Conservation (phyloP, 2,113 vertebrate genomes). For the Microcebus griseorufus region DNA sequence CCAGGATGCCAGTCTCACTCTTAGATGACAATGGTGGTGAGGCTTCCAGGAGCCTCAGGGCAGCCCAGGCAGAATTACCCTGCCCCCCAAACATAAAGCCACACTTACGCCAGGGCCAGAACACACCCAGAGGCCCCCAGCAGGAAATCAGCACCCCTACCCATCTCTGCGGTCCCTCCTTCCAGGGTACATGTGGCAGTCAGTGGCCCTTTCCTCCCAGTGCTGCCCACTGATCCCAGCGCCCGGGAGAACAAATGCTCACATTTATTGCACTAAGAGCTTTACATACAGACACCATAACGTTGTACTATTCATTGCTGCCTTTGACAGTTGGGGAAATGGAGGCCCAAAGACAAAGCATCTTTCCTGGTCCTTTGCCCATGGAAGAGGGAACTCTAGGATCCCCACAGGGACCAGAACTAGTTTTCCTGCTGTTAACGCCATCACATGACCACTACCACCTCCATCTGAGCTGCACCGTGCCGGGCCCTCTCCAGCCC, state of each 20-base stretch:
- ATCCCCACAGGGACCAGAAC: not conserved
- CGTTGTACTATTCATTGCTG: not conserved
- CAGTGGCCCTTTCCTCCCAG: no score
- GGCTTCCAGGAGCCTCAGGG: not conserved
- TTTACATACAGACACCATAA: not conserved
- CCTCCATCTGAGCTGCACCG: not conserved
- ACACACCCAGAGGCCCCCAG: not conserved
- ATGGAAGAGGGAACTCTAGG: not conserved
- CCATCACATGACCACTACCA: not conserved
- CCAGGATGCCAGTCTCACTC: not conserved
- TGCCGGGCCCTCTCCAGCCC: not conserved
- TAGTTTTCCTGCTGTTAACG: not conserved
- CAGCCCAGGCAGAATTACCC: not conserved
- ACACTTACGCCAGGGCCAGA: not conserved
- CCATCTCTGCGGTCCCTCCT: not conserved
- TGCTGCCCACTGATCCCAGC: not conserved
- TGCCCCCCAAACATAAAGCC: not conserved
- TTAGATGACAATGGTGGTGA: not conserved
- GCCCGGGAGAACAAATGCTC: not conserved
- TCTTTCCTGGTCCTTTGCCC: not conserved
- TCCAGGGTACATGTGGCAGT: fast-evolving
- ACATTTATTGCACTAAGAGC: not conserved
- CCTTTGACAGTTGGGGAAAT: not conserved
- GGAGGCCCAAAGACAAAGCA: not conserved
- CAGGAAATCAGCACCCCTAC: not conserved